Conservation (phyloP, 2,113 vertebrate species). For the Percopsis transmontana region DNA sequence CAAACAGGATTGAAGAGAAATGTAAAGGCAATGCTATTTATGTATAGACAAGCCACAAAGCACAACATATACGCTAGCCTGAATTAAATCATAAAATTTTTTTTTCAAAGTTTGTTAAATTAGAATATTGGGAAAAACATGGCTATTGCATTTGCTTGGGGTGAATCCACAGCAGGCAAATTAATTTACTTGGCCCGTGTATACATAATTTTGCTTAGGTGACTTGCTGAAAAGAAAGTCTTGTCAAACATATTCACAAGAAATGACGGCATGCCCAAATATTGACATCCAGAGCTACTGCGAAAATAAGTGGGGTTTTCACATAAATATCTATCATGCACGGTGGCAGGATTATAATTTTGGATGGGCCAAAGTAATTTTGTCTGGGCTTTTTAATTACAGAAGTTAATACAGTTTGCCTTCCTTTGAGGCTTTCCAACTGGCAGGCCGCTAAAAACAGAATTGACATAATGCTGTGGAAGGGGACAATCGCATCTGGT, state of each 20-base stretch:
- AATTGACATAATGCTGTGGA: too few relatives aligned
- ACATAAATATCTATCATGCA: too few relatives aligned
- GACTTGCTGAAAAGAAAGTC: constrained; percentile 28
- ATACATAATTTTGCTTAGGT: constrained; percentile 21
- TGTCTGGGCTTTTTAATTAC: too few relatives aligned
- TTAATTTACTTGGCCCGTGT: constrained; percentile 48
- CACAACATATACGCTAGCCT: constrained; percentile 2
- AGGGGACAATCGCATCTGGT: too few relatives aligned
- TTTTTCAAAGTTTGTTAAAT: constrained; percentile 32
- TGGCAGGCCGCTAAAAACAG: too few relatives aligned
- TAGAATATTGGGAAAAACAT: constrained; percentile 21
- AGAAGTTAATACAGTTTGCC: too few relatives aligned
- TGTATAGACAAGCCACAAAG: constrained; percentile 35
- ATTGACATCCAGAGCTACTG: too few relatives aligned
- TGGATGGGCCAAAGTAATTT: too few relatives aligned
- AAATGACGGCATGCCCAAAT: too few relatives aligned
- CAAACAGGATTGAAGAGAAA: constrained; percentile 44
- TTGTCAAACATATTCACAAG: not conserved
- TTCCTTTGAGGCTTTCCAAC: too few relatives aligned
- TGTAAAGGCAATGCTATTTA: constrained; percentile 42
- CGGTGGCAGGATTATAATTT: too few relatives aligned
- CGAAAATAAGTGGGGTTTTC: too few relatives aligned
- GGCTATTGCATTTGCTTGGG: constrained; percentile 19
- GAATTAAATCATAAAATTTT: not conserved
- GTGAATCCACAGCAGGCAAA: constrained; percentile 6